Evolutionary conservation across 2,797 vertebrate species (phyloP), one percentile per base, ranked within the genome.

Genomic region (Bufotes viridis): DNA sequence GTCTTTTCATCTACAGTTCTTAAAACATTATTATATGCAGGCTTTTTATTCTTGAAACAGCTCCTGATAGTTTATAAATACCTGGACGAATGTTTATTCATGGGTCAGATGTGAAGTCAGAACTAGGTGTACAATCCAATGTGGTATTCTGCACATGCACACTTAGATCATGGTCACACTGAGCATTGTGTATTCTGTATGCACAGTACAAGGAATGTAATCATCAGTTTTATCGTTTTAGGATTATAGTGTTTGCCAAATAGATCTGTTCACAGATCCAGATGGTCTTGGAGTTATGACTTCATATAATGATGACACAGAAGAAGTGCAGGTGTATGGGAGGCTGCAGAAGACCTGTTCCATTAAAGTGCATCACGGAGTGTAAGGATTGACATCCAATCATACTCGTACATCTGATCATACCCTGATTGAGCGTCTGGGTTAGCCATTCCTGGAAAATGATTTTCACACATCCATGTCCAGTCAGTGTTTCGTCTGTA

Each of bases 321-420:
- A 96, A 34, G 98, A 99, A 91, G 93, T 95, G 1, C 93, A 96
- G 70, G 94, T 96, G 29, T 98, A 95, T n/a, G 95, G 95, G 72
- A 92, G 95, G 34, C 95, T 96, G 14, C 96, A 96, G 91, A 96
- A 95, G 91, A 98, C 97, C 0, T 96, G 96, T 89, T 99, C 98
- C 87, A 96, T 99, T 88, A 97, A 96, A 94, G 97, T 99, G 72
- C 95, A 97, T 79, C 97, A 97, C 92, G 98, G 98, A 95, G 95
- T 93, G 98, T 99, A 95, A 97, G 98, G 90, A 67, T n/a, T 65
- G 7, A 65, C 20, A 51, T n/a, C 18, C 15, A 60, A 60, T 60
- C 12, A 42, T 42, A 42, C 42, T 60, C 12, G 6, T 42, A 42
- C 42, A 42, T 42, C 42, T 7, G 42, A 42, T 42, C 42, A 42